Conservation (phyloP, 1,140 invertebrate species). For the Odontomachus brunneus region DNA sequence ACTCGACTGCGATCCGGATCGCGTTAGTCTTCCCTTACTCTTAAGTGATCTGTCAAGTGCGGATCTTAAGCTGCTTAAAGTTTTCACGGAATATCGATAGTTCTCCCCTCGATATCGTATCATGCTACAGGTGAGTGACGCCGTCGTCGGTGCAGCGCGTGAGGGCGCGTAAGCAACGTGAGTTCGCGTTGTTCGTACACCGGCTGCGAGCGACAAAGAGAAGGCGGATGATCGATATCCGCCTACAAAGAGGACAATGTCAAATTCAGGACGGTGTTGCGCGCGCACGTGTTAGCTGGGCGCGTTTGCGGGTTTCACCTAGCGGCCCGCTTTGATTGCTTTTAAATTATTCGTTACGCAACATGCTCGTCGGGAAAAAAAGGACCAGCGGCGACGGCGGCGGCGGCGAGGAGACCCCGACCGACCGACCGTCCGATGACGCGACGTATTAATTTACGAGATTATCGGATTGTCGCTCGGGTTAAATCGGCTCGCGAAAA, state of each 20-base stretch:
- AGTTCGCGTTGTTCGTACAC: slow-evolving; percentile 65
- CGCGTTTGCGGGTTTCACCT: slow-evolving; percentile 62
- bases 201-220: slow-evolving; percentile 48
- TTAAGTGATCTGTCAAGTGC: slow-evolving; percentile 5
- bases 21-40: background rate
- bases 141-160: background rate
- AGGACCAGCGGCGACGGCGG: background rate
- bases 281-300: slow-evolving; percentile 50
- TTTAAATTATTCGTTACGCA: slow-evolving; percentile 61
- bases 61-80: slow-evolving; percentile 44
- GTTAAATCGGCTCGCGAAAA: slow-evolving; percentile 47
- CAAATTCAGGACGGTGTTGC: slow-evolving; percentile 71
- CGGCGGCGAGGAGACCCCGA: too few species aligned
- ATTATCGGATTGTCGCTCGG: slow-evolving; percentile 45
- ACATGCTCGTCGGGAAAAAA: slow-evolving; percentile 50
- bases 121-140: slow-evolving; percentile 45
- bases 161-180: slow-evolving; percentile 53
- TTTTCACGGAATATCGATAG: slow-evolving; percentile 56
- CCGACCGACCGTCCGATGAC: background rate
- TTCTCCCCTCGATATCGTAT: slow-evolving; percentile 14
- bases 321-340: slow-evolving; percentile 61
- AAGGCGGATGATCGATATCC: slow-evolving; percentile 73
- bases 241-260: slow-evolving; percentile 72
- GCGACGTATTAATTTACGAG: slow-evolving; percentile 47
- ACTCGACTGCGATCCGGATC: slow-evolving; percentile 1